A percentile compares a stretch with the other conserved stretches of the same genome.
phyloP scores from a whole-genome alignment of 2,113 vertebrate genomes.

The crab-eating macaque (Macaca fascicularis) region T2T-MFA8v1.1 NC_088379.1:7267001-7267500 shows the following conservation, averaged over 20 bases:
- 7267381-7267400: too few relatives aligned
- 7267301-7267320: neutral
- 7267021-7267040: neutral
- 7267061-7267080: neutral
- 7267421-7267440: neutral
- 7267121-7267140: accelerated
- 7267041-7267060: too few relatives aligned
- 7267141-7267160: accelerated
- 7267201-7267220: neutral
- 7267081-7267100: neutral
- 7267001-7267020: neutral
- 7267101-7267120: accelerated
- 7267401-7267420: neutral
- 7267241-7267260: neutral
- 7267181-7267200: neutral
- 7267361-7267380: accelerated
- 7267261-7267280: neutral
- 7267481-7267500: too few relatives aligned
- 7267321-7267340: neutral
- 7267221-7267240: neutral
- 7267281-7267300: neutral
- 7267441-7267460: neutral
- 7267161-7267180: neutral
- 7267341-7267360: neutral
- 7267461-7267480: neutral